Evolutionary conservation across 2,888 invertebrate species (phyloP).

Genomic region (Ornithoptera alexandrae): DNA sequence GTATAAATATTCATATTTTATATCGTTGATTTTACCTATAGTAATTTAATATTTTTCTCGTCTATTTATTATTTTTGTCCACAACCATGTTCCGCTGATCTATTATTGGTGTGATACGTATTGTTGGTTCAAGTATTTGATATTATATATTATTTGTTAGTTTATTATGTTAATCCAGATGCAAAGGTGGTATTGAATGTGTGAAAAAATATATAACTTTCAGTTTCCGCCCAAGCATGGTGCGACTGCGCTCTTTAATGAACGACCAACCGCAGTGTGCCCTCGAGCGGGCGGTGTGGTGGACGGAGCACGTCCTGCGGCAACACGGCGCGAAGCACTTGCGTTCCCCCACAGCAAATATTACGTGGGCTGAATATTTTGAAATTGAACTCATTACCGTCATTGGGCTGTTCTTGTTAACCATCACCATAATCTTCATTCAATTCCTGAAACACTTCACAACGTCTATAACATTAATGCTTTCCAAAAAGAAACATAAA

Average conservation of each 20-base stretch:
- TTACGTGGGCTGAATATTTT: constrained; percentile 38
- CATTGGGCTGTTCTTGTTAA: constrained; percentile 18
- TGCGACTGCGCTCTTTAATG: constrained; percentile 34
- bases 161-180: no score
- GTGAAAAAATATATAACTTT: not conserved
- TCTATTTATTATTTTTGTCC: no score
- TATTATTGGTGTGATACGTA: no score
- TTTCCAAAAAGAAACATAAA: not conserved
- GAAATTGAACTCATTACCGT: constrained; percentile 36
- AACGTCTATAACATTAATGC: not conserved
- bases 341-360: constrained; percentile 38
- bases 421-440: not conserved
- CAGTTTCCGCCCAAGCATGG: constrained; percentile 37
- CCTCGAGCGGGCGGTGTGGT: constrained; percentile 47
- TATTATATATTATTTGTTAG: no score
- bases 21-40: no score
- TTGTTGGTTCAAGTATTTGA: no score
- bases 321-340: constrained; percentile 40
- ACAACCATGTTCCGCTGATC: no score
- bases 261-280: constrained; percentile 39
- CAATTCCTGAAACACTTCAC: not conserved
- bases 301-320: constrained; percentile 45
- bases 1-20: no score
- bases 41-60: no score
- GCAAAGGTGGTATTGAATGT: no score